phyloP scores from a whole-genome alignment of 2,113 vertebrate genomes.

The Erpornis zantholeuca region DNA sequence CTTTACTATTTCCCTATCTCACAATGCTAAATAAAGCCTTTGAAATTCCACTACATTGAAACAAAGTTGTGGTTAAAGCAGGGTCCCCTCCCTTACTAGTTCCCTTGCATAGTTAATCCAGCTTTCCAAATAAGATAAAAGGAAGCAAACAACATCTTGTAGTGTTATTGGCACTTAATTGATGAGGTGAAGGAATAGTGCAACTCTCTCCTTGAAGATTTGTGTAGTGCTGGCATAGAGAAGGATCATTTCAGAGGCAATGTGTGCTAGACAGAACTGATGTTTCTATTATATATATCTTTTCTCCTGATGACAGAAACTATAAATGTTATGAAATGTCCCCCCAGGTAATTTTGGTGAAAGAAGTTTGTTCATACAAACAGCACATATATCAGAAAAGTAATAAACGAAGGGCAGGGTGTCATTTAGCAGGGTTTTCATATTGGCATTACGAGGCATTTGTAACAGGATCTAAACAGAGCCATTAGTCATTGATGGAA shows the following conservation, averaged over 20 bases:
- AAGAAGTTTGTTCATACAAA: not conserved
- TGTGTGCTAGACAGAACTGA: not conserved
- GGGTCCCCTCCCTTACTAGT: not conserved
- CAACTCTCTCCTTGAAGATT: not conserved
- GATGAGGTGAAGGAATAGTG: not conserved
- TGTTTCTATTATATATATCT: not conserved
- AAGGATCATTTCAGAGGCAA: not conserved
- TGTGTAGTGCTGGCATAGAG: not conserved
- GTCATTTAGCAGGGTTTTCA: not conserved
- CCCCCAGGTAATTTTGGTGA: not conserved
- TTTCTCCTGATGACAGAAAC: not conserved
- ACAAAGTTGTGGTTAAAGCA: not conserved
- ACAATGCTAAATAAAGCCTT: not conserved
- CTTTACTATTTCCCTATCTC: not conserved
- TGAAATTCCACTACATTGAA: not conserved
- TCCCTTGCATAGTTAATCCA: not conserved
- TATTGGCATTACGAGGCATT: not conserved
- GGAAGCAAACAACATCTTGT: not conserved
- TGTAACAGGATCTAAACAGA: not conserved
- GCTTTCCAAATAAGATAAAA: not conserved
- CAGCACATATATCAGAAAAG: not conserved
- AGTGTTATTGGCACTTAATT: not conserved
- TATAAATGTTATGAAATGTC: not conserved
- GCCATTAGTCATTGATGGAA: not conserved
- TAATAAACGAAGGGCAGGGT: not conserved